Evolutionary conservation across 2,888 invertebrate species (phyloP).

Genomic region (Eupithecia exiguata): DNA sequence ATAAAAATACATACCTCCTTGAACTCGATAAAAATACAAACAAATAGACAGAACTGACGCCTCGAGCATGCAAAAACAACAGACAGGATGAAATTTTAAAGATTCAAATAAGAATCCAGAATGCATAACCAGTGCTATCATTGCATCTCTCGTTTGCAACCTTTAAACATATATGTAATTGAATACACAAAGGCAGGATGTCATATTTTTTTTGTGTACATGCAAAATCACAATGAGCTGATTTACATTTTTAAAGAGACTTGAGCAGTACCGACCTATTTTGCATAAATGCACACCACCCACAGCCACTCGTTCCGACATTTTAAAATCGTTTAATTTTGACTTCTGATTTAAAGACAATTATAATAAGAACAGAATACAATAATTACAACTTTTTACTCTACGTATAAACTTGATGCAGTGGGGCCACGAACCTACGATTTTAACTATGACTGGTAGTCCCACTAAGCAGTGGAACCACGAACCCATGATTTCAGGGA

Average conservation of each 20-base stretch:
- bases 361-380: no score
- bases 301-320: neutral
- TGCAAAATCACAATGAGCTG: conserved; percentile 38
- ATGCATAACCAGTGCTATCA: neutral
- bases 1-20: no score
- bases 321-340: conserved; percentile 6
- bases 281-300: conserved; percentile 23
- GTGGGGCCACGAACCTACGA: no score
- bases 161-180: conserved; percentile 21
- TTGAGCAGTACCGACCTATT: conserved; percentile 10
- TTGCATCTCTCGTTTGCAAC: neutral
- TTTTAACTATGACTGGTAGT: no score
- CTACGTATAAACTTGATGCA: no score
- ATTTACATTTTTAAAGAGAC: conserved; percentile 41
- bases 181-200: conserved; percentile 38
- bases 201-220: conserved; percentile 40
- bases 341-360: no score
- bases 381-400: no score
- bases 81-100: neutral
- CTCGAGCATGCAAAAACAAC: neutral
- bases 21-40: neutral
- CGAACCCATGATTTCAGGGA: no score
- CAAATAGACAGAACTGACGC: neutral
- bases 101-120: neutral
- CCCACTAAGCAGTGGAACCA: no score